phyloP scores from a whole-genome alignment of 1,140 invertebrate species.

The Lucilia sericata region DNA sequence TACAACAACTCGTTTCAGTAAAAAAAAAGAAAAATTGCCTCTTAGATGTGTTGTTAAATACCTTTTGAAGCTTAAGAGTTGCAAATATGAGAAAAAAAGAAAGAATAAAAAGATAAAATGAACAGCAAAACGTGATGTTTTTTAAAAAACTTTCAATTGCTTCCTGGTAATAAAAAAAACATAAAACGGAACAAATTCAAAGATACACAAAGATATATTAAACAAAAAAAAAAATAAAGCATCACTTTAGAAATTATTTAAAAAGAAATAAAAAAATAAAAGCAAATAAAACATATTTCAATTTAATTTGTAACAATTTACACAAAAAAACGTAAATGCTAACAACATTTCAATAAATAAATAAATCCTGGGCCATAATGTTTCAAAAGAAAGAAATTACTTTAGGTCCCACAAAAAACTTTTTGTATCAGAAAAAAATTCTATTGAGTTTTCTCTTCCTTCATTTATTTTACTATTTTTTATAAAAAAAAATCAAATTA shows the following conservation, averaged over 20 bases:
- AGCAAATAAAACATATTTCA: slow-evolving; percentile 5
- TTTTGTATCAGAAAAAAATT: neutral
- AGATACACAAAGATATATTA: neutral
- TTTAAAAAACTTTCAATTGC: slow-evolving; percentile 7
- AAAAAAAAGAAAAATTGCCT: neutral
- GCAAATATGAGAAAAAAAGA: neutral
- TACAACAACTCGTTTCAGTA: neutral
- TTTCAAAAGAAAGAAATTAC: too few species aligned
- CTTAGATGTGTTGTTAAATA: slow-evolving; percentile 15
- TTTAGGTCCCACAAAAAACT: too few species aligned
- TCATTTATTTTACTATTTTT: neutral
- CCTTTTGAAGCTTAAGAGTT: slow-evolving; percentile 29
- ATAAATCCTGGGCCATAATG: neutral
- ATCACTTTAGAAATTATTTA: neutral
- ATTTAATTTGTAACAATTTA: neutral
- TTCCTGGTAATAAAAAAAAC: neutral
- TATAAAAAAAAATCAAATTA: slow-evolving; percentile 2
- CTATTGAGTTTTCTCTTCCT: neutral
- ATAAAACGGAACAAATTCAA: neutral
- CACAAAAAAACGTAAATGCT: neutral
- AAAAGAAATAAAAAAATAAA: neutral
- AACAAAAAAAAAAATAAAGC: neutral
- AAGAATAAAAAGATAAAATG: neutral
- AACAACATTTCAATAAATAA: neutral
- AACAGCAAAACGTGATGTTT: slow-evolving; percentile 41